Evolutionary conservation across 92 coral and sea anemone species (phyloP), one percentile per base, ranked within the genome.

Genomic region (Hydrozoanthus gracilis): DNA sequence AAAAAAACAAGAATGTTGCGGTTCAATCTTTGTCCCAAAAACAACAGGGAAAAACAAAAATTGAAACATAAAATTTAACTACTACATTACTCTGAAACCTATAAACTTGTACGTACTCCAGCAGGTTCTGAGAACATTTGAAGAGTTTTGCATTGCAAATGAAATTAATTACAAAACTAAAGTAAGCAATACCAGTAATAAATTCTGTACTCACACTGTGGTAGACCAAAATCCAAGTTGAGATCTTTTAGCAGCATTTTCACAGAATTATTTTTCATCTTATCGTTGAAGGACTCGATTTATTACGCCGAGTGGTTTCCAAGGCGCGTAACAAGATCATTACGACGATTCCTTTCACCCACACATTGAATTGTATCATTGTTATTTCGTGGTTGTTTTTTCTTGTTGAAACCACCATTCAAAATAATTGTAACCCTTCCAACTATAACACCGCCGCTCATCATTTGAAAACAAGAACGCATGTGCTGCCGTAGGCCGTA

Each of bases 171-270:
- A 71, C n/a, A 11, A 54, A 5, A 44, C 5, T 4, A 44, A 46
- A 76, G 8, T 2, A 8, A 51, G 5, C 10, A 51, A 76, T 12
- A 58, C 15, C 44, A 13, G 47, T 4, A 51, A n/a, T 18, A 20
- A 12, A 51, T 18, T 52, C 12, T 15, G 48, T 52, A 76, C 27
- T 76, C 6, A 76, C 10, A 9, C 46, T 52, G 65, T 9, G 66
- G 82, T 35, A 76, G 8, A 14, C 67, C 67, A 46, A 51, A 76
- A 48, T 76, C 67, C 62, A 76, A 76, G n/a, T 76, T 39, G 8
- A 76, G 55, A 11, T 39, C 67, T 54, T 13, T 27, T 3, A 51
- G 49, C 62, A 27, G 17, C 48, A n/a, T 76, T 10, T n/a, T 51
- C 18, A 49, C 61, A 3, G 61, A 14, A 13, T 20, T 54, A 10